phyloP scores from a whole-genome alignment of 1,140 invertebrate species.

The Cyphomyrmex costatus region DNA sequence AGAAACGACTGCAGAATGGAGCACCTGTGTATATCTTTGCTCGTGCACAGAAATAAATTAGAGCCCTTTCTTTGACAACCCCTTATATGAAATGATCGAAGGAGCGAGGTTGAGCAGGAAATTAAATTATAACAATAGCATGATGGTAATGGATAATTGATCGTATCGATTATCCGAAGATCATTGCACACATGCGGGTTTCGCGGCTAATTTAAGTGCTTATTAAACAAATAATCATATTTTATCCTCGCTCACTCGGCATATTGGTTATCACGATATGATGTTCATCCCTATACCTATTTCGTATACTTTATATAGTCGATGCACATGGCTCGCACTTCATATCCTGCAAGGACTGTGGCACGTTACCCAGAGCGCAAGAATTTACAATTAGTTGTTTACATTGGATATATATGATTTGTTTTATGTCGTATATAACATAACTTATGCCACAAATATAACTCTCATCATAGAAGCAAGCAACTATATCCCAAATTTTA shows the following conservation, averaged over 20 bases:
- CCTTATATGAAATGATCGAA: constrained; percentile 39
- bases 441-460: background rate
- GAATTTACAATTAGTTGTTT: background rate
- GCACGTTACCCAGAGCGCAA: constrained; percentile 76
- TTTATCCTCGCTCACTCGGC: constrained; percentile 69
- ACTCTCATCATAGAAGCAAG: background rate
- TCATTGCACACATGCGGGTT: background rate
- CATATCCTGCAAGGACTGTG: constrained; percentile 79
- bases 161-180: background rate
- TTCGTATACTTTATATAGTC: constrained; percentile 69
- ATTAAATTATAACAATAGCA: background rate
- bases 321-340: constrained; percentile 78
- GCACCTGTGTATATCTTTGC: constrained; percentile 63
- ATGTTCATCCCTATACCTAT: constrained; percentile 53
- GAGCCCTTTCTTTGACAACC: constrained; percentile 57
- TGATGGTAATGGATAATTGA: background rate
- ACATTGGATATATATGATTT: background rate
- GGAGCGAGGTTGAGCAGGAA: constrained; percentile 65
- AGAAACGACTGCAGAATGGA: constrained; percentile 60
- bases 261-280: constrained; percentile 38
- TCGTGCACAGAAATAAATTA: constrained; percentile 67
- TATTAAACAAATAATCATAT: constrained; percentile 45
- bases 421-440: background rate
- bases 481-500: background rate
- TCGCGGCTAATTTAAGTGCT: constrained; percentile 24